phyloP scores from a whole-genome alignment of 2,888 invertebrate genomes.

The Sialis fuliginosa region DNA sequence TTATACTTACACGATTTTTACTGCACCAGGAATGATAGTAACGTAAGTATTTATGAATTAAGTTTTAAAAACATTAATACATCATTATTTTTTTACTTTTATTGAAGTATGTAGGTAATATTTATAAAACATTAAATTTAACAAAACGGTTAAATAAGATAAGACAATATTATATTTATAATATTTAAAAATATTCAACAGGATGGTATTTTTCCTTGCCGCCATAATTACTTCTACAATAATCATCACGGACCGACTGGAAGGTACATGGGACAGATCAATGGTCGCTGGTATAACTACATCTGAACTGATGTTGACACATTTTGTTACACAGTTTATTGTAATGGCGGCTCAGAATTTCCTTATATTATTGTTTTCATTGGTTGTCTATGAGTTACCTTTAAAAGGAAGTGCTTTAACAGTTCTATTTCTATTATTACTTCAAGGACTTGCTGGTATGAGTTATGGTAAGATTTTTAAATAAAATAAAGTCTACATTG shows the following conservation, averaged over 20 bases:
- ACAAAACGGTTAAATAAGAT: too few relatives aligned
- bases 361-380: slow-evolving; percentile 41
- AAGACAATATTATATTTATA: too few relatives aligned
- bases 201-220: slow-evolving; percentile 72
- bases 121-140: too few relatives aligned
- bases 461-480: slow-evolving; percentile 39
- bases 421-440: slow-evolving; percentile 42
- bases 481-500: too few relatives aligned
- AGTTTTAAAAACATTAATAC: too few relatives aligned
- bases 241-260: slow-evolving; percentile 61
- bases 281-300: slow-evolving; percentile 71
- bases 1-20: slow-evolving; percentile 58
- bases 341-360: slow-evolving; percentile 54
- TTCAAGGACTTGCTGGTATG: slow-evolving; percentile 72
- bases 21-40: slow-evolving; percentile 70
- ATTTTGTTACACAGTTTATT: slow-evolving; percentile 54
- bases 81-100: too few relatives aligned
- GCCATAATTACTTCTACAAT: slow-evolving; percentile 68
- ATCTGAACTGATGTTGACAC: slow-evolving; percentile 63
- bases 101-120: too few relatives aligned
- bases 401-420: slow-evolving; percentile 40
- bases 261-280: slow-evolving; percentile 76
- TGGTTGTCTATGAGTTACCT: slow-evolving; percentile 39
- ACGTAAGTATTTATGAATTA: slow-evolving; percentile 42
- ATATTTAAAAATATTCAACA: slow-evolving; percentile 20